Percentiles rank a stretch among this genome's conserved stretches.
Evolutionary conservation across 1,140 invertebrate species (phyloP).

Genomic region (Dreissena rostriformis): DNA sequence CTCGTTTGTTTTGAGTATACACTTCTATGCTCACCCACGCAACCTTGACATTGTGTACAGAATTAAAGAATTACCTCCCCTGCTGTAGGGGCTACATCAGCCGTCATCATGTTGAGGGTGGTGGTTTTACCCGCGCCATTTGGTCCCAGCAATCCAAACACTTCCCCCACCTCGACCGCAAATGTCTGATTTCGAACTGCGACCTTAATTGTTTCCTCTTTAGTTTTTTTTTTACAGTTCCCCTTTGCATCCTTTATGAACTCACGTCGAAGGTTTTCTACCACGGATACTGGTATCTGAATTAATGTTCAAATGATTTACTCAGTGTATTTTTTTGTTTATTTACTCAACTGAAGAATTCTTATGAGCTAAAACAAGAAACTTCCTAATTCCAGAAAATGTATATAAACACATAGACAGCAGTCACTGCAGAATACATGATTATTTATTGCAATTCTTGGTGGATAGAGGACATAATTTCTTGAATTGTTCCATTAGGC

Average conservation of each 20-base stretch:
- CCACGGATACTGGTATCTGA: slow-evolving; percentile 60
- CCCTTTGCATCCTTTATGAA: slow-evolving; percentile 63
- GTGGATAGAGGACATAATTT: too few species aligned
- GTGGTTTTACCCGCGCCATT: slow-evolving; percentile 94
- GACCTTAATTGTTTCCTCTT: slow-evolving; percentile 77
- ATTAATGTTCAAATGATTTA: not conserved
- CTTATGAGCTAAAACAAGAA: too few species aligned
- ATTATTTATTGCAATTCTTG: too few species aligned
- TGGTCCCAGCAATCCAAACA: slow-evolving; percentile 92
- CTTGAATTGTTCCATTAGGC: too few species aligned
- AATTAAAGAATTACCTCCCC: slow-evolving; percentile 83
- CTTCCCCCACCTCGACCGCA: slow-evolving; percentile 90
- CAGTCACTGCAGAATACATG: too few species aligned
- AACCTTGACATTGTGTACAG: too few species aligned
- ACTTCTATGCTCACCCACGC: too few species aligned
- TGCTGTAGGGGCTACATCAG: slow-evolving; percentile 88
- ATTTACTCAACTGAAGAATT: too few species aligned
- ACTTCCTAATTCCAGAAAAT: too few species aligned
- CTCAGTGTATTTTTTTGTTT: too few species aligned
- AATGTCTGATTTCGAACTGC: slow-evolving; percentile 87
- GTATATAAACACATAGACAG: too few species aligned
- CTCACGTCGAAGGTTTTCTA: slow-evolving; percentile 76
- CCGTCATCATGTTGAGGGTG: slow-evolving; percentile 92
- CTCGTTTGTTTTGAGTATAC: too few species aligned
- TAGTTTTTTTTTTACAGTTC: slow-evolving; percentile 66